Evolutionary conservation across 2,888 invertebrate genomes (phyloP).

Genomic region (Agriopis marginaria): DNA sequence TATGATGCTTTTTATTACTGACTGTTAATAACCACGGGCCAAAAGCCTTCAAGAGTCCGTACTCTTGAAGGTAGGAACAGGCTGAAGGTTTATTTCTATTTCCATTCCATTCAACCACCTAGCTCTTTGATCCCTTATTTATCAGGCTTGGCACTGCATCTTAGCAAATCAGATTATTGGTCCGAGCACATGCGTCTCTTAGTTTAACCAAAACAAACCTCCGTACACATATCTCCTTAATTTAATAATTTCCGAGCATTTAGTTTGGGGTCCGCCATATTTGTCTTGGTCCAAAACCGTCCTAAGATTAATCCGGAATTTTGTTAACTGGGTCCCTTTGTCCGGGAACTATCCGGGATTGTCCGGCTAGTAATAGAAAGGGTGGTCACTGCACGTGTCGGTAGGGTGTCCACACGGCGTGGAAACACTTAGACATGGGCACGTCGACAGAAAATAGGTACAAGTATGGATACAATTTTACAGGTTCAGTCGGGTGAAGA

Average conservation of each 20-base stretch:
- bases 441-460: slow-evolving; percentile 39
- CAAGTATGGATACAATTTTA: slow-evolving; percentile 46
- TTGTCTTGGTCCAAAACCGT: slow-evolving; percentile 81
- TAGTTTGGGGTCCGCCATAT: slow-evolving; percentile 74
- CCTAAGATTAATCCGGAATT: slow-evolving; percentile 80
- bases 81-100: neutral
- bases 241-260: slow-evolving; percentile 82
- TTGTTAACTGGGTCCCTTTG: slow-evolving; percentile 68
- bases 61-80: no score
- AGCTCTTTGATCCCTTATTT: slow-evolving; percentile 30
- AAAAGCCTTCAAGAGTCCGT: no score
- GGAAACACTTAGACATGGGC: slow-evolving; percentile 58
- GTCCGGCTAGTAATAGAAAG: slow-evolving; percentile 39
- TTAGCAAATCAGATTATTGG: slow-evolving; percentile 30
- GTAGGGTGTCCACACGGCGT: slow-evolving; percentile 54
- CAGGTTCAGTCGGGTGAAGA: slow-evolving; percentile 44
- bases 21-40: no score
- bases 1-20: no score
- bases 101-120: neutral
- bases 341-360: slow-evolving; percentile 42
- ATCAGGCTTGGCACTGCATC: slow-evolving; percentile 19
- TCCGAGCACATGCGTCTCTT: slow-evolving; percentile 30
- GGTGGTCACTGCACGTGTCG: slow-evolving; percentile 53
- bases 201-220: slow-evolving; percentile 56
- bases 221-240: slow-evolving; percentile 70